Evolutionary conservation across 2,888 invertebrate genomes (phyloP).

Genomic region (Ennomos quercinarius): DNA sequence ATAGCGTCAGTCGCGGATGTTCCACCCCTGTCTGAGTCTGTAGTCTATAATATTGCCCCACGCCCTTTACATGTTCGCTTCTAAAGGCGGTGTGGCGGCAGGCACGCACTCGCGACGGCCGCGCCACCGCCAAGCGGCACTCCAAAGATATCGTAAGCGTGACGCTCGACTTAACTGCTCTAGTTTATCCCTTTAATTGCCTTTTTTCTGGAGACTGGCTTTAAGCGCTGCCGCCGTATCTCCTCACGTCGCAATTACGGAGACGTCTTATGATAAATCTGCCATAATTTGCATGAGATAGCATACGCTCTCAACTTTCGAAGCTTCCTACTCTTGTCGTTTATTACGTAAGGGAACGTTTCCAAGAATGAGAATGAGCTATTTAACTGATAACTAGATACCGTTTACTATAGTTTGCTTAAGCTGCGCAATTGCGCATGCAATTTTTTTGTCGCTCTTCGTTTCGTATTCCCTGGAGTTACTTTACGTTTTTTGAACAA

Average conservation of each 20-base stretch:
- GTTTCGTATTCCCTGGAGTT: constrained; percentile 44
- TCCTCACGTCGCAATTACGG: constrained; percentile 85
- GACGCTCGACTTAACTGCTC: constrained; percentile 79
- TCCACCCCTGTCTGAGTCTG: constrained; percentile 77
- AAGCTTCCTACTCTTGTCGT: constrained; percentile 82
- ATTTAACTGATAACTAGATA: constrained; percentile 81
- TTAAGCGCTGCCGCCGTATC: constrained; percentile 81
- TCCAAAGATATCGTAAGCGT: constrained; percentile 73
- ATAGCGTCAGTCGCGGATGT: constrained; percentile 82
- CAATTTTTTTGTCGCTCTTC: constrained; percentile 51
- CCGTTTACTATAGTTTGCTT: constrained; percentile 66
- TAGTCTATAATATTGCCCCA: constrained; percentile 84
- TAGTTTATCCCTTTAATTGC: constrained; percentile 84
- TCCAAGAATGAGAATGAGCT: constrained; percentile 83
- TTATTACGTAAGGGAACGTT: constrained; percentile 83
- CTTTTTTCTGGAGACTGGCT: constrained; percentile 82
- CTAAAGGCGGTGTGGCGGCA: constrained; percentile 64
- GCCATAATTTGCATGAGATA: constrained; percentile 85
- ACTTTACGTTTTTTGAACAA: constrained; percentile 49
- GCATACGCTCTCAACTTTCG: constrained; percentile 85
- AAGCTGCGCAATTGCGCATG: constrained; percentile 49
- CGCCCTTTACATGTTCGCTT: constrained; percentile 83
- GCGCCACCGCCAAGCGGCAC: constrained; percentile 46
- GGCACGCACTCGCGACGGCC: constrained; percentile 60
- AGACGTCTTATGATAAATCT: constrained; percentile 86